Percentiles rank a stretch among this genome's conserved stretches.
Evolutionary conservation across 2,888 invertebrate species (phyloP).

Genomic region (Dichetophora obliterata): DNA sequence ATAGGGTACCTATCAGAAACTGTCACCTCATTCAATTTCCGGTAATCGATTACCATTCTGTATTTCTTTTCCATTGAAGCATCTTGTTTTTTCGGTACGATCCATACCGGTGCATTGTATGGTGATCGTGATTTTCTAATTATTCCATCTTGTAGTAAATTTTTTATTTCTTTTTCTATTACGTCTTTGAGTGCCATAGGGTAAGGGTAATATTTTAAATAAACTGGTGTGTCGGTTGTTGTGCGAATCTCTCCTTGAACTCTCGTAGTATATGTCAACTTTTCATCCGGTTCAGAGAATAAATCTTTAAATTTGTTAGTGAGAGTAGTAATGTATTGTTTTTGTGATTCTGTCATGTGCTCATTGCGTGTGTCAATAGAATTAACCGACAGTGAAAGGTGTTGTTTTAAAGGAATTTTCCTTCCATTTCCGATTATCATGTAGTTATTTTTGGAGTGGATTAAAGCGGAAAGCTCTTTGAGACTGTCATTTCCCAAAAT

Average conservation of each 20-base stretch:
- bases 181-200: conserved; percentile 33
- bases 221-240: conserved; percentile 25
- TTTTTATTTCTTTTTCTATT: conserved; percentile 40
- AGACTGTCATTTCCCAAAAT: conserved; percentile 40
- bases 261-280: too few relatives aligned
- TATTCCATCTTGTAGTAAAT: conserved; percentile 33
- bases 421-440: too few relatives aligned
- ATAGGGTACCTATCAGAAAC: conserved; percentile 37
- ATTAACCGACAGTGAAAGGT: too few relatives aligned
- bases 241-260: conserved; percentile 22
- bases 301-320: too few relatives aligned
- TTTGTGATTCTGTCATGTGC: background rate
- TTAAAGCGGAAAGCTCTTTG: background rate
- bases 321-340: background rate
- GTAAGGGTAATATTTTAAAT: conserved; percentile 39
- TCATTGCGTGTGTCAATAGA: too few relatives aligned
- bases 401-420: too few relatives aligned
- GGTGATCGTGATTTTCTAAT: conserved; percentile 37
- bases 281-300: too few relatives aligned
- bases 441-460: too few relatives aligned
- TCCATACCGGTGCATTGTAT: conserved; percentile 37
- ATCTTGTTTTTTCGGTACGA: conserved; percentile 35
- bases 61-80: conserved; percentile 29
- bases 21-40: conserved; percentile 36
- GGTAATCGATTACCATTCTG: conserved; percentile 35